Conservation (phyloP, 2,888 invertebrate species). For the Dryobotodes eremita region DNA sequence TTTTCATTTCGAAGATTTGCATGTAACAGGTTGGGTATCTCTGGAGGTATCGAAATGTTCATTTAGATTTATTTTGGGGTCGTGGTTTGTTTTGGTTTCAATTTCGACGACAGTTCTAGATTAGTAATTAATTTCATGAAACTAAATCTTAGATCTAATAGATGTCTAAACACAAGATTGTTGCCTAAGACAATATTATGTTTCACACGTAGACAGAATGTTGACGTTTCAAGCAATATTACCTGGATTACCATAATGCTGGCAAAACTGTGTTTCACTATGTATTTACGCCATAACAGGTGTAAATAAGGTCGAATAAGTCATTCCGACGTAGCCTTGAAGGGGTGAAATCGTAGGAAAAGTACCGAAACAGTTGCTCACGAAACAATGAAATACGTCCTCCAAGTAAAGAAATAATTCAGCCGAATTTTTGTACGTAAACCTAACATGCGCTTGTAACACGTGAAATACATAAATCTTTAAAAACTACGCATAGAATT, state of each 20-base stretch:
- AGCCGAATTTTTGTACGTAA: constrained; percentile 24
- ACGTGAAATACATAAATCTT: constrained; percentile 42
- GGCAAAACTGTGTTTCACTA: constrained; percentile 41
- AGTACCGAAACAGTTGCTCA: constrained; percentile 46
- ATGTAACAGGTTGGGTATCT: constrained; percentile 54
- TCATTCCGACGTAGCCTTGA: constrained; percentile 49
- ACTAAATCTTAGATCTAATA: constrained; percentile 7
- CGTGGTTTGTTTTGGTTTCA: constrained; percentile 29
- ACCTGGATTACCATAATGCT: constrained; percentile 43
- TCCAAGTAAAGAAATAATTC: constrained; percentile 34
- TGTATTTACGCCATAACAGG: constrained; percentile 42
- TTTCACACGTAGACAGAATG: constrained; percentile 37
- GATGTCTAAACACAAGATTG: constrained; percentile 30
- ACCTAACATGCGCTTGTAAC: constrained; percentile 22
- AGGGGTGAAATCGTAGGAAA: constrained; percentile 45
- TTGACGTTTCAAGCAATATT: constrained; percentile 35
- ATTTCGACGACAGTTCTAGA: constrained; percentile 7
- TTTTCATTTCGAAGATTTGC: constrained; percentile 62
- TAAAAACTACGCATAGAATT: constrained; percentile 61
- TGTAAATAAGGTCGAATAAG: constrained; percentile 62
- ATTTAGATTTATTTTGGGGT: constrained; percentile 25
- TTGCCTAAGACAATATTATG: constrained; percentile 45
- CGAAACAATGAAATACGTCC: constrained; percentile 48
- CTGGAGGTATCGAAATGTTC: constrained; percentile 29
- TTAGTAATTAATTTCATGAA: constrained; percentile 8